Base-by-base conservation (phyloP, 2,113 vertebrate species). In the Verasper variegatus region DNA sequence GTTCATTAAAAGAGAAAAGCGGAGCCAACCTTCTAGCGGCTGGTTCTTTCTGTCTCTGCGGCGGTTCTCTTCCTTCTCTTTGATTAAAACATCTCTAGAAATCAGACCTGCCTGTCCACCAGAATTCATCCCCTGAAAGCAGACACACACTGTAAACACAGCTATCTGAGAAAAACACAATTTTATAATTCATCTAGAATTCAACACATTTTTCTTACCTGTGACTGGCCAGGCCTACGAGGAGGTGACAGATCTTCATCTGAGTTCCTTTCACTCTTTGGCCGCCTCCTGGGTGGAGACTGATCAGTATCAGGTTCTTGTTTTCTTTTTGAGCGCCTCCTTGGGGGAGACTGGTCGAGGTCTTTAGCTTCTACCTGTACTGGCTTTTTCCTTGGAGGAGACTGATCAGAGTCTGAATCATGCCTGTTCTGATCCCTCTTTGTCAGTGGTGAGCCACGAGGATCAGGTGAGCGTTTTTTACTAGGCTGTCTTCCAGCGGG, bases 101-200 rank as follows among this genome's bases (percentile, higher is more conserved):
- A 98, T 94, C 87, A 99, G 90, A 31, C 97, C 98, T 14, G 96
- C 93, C 73, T 74, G 95, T 17, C 90, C 94, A 23, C 97, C 96
- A 0, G 96, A 96, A 0, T 96, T 92, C 97, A 96, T 96, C n/a
- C 67, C 89, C 95, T 97, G 74, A 57, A 23, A 67, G 3, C 3
- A 52, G 62, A 80, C 5, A 47, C 57, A 55, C 57, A 68, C 18
- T 26, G 15, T 24, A 20, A 13, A 27, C 12, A 47, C 3, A 49
- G 5, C 4, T 37, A 20, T 57, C 3, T 42, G 2, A 23, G 20
- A 42, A n/a, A 68, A 68, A 64, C 1, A 13, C 2, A 24, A 61
- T 76, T 70, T 56, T 0, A 51, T 6, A 51, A 3, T 37, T 11
- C 42, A 0, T 56, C 2, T 35, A 27, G n/a, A 14, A 60, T 21